Evolutionary conservation across 2,797 vertebrate species (phyloP).

Genomic region (Neosalanx taihuensis): DNA sequence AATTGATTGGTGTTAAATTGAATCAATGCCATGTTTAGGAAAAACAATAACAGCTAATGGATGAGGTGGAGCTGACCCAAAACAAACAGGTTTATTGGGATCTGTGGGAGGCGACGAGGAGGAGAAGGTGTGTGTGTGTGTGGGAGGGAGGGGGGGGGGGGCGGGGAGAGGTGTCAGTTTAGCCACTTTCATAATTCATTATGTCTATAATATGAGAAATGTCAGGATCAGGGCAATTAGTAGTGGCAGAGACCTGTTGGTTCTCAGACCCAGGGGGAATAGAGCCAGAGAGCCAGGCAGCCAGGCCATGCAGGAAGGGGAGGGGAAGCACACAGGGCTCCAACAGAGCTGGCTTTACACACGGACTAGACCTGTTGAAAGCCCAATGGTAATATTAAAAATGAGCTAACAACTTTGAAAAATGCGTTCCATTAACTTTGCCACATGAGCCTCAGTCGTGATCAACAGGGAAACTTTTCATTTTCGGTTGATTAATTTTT

Average conservation of each 20-base stretch:
- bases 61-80: constrained; percentile 83
- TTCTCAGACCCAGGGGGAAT: constrained; percentile 22
- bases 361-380: neutral
- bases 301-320: neutral
- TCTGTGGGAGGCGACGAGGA: constrained; percentile 61
- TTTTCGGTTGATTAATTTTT: neutral
- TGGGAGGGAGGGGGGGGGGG: constrained; percentile 19
- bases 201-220: constrained; percentile 91
- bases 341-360: constrained; percentile 2
- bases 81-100: constrained; percentile 91
- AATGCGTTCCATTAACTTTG: too few species aligned
- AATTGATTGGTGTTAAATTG: constrained; percentile 99
- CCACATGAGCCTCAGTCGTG: neutral
- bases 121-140: constrained; percentile 69
- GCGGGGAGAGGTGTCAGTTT: constrained; percentile 5
- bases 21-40: constrained; percentile 99
- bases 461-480: neutral
- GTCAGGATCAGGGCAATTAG: constrained; percentile 88
- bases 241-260: constrained; percentile 80
- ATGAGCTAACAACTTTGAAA: neutral
- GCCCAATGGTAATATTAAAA: neutral
- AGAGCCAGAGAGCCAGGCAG: constrained; percentile 5
- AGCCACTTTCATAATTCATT: constrained; percentile 87
- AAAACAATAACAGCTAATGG: constrained; percentile 99
- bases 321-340: neutral